Percentiles rank a stretch among this genome's conserved stretches.
These are phyloP conservation scores for Stictocephala bisonia DNA, from an alignment of 2,888 invertebrate species.

Conservation along the genomic window DNA sequence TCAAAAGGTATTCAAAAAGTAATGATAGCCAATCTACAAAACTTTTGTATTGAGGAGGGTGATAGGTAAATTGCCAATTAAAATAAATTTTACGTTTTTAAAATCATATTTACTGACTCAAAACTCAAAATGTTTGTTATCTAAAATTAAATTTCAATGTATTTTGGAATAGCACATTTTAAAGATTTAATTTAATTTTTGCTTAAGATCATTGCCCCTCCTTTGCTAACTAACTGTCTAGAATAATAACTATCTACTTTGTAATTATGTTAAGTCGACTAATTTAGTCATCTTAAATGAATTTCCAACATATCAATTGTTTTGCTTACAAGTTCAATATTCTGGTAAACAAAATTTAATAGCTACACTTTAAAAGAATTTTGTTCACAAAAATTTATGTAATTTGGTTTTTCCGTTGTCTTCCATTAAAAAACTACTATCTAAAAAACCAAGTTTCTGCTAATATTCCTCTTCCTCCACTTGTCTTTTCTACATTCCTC, in stretches of 20 bases:
- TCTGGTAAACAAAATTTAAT: neutral
- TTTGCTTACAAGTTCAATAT: neutral
- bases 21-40: neutral
- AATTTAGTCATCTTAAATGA: conserved; percentile 1
- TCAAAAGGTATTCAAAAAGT: neutral
- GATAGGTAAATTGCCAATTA: no score
- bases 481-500: no score
- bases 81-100: neutral
- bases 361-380: neutral
- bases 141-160: neutral
- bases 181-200: neutral
- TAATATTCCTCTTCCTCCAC: no score
- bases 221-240: neutral
- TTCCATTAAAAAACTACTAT: neutral
- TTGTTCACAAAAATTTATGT: neutral
- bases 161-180: neutral
- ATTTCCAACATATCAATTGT: conserved; percentile 10
- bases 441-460: neutral
- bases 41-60: neutral
- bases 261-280: neutral
- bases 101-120: neutral
- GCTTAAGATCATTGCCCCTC: conserved; percentile 20
- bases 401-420: neutral
- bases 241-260: conserved; percentile 1
- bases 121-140: conserved; percentile 21